Percentiles rank a stretch among this genome's conserved stretches.
Conservation (phyloP, 2,888 invertebrate species). For the Caenorhabditis uteleia region DNA sequence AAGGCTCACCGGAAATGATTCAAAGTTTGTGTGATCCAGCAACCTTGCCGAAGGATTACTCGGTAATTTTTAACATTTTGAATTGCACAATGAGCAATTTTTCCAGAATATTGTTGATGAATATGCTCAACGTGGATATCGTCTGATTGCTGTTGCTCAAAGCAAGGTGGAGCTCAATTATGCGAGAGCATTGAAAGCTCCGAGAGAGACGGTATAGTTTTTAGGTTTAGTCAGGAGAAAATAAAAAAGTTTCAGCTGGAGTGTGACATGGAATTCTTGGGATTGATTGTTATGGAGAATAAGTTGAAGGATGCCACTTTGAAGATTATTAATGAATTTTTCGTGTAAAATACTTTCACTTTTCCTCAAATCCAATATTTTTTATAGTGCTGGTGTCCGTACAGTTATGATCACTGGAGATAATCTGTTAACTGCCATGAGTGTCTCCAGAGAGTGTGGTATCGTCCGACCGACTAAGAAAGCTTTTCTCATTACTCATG, state of each 20-base stretch:
- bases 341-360: constrained; percentile 19
- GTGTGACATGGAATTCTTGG: constrained; percentile 78
- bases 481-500: constrained; percentile 49
- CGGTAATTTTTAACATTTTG: constrained; percentile 2
- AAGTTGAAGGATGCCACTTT: constrained; percentile 76
- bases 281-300: constrained; percentile 92
- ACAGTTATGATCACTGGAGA: constrained; percentile 90
- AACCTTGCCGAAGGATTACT: constrained; percentile 73
- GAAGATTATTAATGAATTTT: constrained; percentile 70
- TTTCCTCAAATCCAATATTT: not conserved
- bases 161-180: constrained; percentile 70
- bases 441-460: constrained; percentile 86
- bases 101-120: constrained; percentile 68
- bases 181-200: constrained; percentile 62
- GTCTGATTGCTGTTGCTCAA: constrained; percentile 74
- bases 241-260: constrained; percentile 50
- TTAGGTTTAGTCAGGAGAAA: not conserved
- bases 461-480: constrained; percentile 62
- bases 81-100: not conserved
- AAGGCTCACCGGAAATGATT: constrained; percentile 70
- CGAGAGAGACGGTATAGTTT: constrained; percentile 22
- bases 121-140: constrained; percentile 71
- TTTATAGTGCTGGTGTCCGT: constrained; percentile 79
- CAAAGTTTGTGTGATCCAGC: constrained; percentile 72
- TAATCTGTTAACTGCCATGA: constrained; percentile 88